phyloP scores from a whole-genome alignment of 2,888 invertebrate genomes.

The Allolobophora icterica region DNA sequence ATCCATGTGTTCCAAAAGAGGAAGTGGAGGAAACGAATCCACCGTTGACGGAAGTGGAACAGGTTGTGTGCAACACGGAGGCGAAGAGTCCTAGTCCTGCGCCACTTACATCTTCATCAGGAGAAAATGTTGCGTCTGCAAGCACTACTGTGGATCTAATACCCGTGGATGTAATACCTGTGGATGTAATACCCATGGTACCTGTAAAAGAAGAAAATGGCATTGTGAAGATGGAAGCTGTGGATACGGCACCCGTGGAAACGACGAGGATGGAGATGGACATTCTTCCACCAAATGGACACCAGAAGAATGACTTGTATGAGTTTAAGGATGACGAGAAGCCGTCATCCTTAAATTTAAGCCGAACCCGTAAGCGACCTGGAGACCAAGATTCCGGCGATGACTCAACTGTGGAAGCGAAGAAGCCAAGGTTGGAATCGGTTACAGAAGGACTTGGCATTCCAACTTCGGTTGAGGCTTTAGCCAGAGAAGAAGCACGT shows the following conservation, averaged over 20 bases:
- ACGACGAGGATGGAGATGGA: background rate
- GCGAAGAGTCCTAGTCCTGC: background rate
- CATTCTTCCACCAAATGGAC: background rate
- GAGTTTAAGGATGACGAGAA: conserved; percentile 48
- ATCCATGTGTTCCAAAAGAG: conserved; percentile 43
- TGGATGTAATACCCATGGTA: conserved; percentile 2
- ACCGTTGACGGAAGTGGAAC: background rate
- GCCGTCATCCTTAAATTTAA: too few species aligned
- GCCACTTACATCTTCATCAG: background rate
- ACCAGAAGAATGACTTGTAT: conserved; percentile 43
- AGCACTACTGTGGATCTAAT: background rate
- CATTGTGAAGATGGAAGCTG: background rate
- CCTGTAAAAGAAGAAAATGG: conserved; percentile 15
- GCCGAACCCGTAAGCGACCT: background rate
- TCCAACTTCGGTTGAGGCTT: background rate
- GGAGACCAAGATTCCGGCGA: background rate
- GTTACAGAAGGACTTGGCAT: background rate
- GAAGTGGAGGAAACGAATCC: conserved; percentile 42
- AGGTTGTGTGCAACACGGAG: background rate
- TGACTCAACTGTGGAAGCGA: background rate
- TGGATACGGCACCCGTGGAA: background rate
- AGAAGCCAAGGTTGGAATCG: background rate
- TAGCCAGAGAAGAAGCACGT: background rate
- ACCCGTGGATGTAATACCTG: background rate
- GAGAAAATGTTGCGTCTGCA: background rate